These are phyloP conservation scores for Carassius auratus DNA, from an alignment of 2,113 vertebrate genomes.

Conservation along the genomic window DNA sequence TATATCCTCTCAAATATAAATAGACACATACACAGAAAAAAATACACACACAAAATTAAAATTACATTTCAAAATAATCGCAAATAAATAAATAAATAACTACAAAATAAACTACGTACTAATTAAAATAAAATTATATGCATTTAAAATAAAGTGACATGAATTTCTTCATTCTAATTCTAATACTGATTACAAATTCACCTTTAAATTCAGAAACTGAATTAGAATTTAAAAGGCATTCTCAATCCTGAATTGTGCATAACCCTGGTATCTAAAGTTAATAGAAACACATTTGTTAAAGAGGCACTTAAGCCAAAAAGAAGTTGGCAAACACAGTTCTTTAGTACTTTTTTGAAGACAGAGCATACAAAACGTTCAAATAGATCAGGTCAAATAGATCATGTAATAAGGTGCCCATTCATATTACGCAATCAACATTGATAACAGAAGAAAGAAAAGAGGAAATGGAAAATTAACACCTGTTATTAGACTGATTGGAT, in stretches of 20 bases:
- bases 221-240: neutral
- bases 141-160: neutral
- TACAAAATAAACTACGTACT: too few species aligned
- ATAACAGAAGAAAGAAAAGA: constrained; percentile 73
- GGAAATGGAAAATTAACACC: constrained; percentile 97
- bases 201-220: too few species aligned
- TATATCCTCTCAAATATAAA: too few species aligned
- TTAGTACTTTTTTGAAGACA: neutral
- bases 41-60: too few species aligned
- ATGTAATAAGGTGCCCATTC: neutral
- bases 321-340: neutral
- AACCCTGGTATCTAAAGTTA: neutral
- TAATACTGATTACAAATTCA: too few species aligned
- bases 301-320: neutral
- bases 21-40: too few species aligned
- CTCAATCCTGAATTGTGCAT: neutral
- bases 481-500: constrained; percentile 99
- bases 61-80: too few species aligned
- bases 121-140: too few species aligned
- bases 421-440: neutral
- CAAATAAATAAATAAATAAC: too few species aligned
- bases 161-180: neutral
- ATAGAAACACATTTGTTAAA: neutral
- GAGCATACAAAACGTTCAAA: neutral
- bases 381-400: constrained; percentile 5